Evolutionary conservation across 2,113 vertebrate species (phyloP), one percentile per base, ranked within the genome.

Genomic region (Corythornis madagascariensis): DNA sequence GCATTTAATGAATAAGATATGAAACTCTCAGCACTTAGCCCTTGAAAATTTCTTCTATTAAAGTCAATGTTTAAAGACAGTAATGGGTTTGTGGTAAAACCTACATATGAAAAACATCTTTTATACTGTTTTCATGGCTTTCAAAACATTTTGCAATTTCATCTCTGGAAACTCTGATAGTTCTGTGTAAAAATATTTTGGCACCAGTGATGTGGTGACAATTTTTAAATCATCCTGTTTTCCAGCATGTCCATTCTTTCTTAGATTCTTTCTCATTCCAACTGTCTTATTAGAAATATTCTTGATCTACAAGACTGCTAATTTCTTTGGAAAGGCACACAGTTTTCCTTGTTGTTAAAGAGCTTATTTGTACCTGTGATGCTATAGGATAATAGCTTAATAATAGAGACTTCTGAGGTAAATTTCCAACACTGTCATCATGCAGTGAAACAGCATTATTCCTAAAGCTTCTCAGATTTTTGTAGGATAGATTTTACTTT

Each of bases 81-180:
- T 90, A 89, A 35, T 76, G 63, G 70, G 10, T 70, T 87, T 87
- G 66, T 85, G 67, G 66, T 79, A 89, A 83, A 92, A 91, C 59
- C 55, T 84, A 52, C 59, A 55, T 48, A 42, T 43, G 31, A 93
- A 94, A 76, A 56, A 7, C 18, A 55, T 77, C 19, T 79, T 93
- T 91, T 87, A 16, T 48, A 52, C 28, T 83, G 56, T 60, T 91
- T 83, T 33, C 17, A 5, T 74, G 63, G 74, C 63, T 94, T 86
- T 71, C 70, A 89, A 78, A 94, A 93, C 57, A 76, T 90, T 93
- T 78, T 95, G 45, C 88, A 19, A 19, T 93, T 92, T 90, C 50
- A 40, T 69, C 50, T 22, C 28, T 89, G 63, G 59, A 87, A 95
- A 87, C 50, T 88, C 29, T 85, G 33, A 55, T 86, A 66, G 52